phyloP scores from a whole-genome alignment of 2,113 vertebrate genomes.

The Galeopterus variegatus region DNA sequence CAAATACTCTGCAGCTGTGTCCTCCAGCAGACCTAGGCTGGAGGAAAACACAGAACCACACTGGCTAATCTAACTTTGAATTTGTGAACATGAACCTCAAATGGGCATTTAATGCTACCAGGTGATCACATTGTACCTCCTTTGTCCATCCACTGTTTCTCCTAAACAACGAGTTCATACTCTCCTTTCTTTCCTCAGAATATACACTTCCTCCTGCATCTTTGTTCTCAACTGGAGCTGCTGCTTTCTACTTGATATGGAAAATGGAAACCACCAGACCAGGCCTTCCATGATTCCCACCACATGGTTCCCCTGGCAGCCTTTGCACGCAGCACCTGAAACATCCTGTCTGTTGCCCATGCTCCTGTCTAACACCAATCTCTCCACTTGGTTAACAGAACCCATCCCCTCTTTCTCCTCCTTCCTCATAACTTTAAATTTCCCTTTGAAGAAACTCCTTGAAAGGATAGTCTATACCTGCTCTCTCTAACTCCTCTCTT shows the following conservation, averaged over 20 bases:
- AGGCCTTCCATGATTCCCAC: neutral
- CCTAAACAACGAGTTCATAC: neutral
- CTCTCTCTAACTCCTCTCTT: neutral
- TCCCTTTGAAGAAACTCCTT: neutral
- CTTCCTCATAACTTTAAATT: neutral
- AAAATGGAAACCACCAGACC: neutral
- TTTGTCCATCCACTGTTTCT: neutral
- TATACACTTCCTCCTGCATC: neutral
- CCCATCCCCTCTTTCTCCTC: neutral
- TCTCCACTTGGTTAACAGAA: neutral
- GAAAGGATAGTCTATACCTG: neutral
- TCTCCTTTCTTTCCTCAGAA: neutral
- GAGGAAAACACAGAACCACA: conserved; percentile 2
- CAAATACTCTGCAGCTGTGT: neutral
- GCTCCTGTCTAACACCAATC: neutral
- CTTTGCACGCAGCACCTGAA: neutral
- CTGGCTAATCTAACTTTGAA: neutral
- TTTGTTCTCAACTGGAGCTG: neutral
- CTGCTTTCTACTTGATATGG: neutral
- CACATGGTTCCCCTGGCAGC: neutral
- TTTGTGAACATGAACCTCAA: neutral
- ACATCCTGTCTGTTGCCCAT: neutral
- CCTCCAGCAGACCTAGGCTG: neutral
- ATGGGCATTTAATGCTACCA: neutral
- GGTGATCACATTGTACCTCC: neutral